These are phyloP conservation scores for Cherax destructor DNA, from an alignment of 1,140 invertebrate genomes.

Conservation along the genomic window DNA sequence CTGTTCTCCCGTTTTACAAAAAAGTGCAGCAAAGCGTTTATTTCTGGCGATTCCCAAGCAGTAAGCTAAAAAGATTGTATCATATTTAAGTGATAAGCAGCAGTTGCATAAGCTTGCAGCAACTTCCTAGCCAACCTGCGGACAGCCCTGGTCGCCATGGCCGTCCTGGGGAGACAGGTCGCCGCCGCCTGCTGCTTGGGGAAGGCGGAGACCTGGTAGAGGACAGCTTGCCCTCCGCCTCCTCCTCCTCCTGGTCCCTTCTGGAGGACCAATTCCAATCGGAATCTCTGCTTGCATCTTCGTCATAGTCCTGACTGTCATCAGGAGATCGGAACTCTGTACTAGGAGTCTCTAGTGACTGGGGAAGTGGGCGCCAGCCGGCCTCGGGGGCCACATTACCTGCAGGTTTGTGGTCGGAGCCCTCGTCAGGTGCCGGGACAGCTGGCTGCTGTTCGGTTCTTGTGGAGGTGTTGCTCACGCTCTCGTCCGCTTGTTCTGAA, in stretches of 20 bases:
- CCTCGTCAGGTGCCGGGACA: not conserved
- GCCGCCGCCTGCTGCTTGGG: constrained; percentile 15
- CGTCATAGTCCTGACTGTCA: not conserved
- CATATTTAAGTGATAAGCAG: not conserved
- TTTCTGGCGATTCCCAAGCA: not conserved
- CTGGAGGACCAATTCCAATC: constrained; percentile 6
- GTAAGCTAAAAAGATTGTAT: not conserved
- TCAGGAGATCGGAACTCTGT: not conserved
- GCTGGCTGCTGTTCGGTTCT: not conserved
- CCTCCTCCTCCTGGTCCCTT: constrained; percentile 20
- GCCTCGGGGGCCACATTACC: constrained; percentile 38
- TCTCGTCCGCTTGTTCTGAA: constrained; percentile 62
- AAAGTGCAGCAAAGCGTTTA: not conserved
- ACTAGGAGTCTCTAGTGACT: constrained; percentile 18
- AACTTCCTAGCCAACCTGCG: constrained; percentile 38
- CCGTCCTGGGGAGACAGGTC: constrained; percentile 32
- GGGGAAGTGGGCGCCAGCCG: constrained; percentile 21
- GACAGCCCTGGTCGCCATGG: constrained; percentile 47
- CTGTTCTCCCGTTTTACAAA: not conserved
- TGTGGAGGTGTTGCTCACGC: constrained; percentile 27
- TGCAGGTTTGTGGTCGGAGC: constrained; percentile 29
- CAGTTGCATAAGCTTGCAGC: not conserved
- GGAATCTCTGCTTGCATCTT: constrained; percentile 9
- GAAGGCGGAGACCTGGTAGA: not conserved
- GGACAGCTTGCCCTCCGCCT: not conserved